Base-by-base conservation (phyloP, 2,888 invertebrate genomes). In the Geophilus truncorum region DNA sequence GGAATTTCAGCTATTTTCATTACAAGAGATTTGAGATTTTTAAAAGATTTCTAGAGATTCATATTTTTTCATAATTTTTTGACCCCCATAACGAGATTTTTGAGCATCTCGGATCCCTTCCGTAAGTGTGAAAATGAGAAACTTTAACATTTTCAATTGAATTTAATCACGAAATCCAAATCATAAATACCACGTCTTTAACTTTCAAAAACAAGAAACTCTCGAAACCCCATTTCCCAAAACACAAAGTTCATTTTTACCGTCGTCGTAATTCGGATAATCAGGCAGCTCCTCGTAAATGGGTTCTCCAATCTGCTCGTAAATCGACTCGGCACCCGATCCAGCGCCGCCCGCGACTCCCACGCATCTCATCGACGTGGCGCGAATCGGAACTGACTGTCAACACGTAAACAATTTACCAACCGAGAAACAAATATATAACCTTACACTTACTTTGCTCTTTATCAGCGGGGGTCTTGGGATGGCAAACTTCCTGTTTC, bases 281-380 rank as follows among this genome's bases (percentile, higher is more conserved):
- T 84, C 84, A 1, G 83, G 82, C 30, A 88, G 87, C 83, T 88
- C 88, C 81, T 88, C 93, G 85, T 93, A 93, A 85, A 93, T 93
- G 1, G 93, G 93, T 88, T 93, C 93, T 4, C 40, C 57, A 25
- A 82, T 82, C 78, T 81, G 82, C 32, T 82, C 82, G 30, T 82
- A 82, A 30, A 82, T 81, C 30, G 75, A 81, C 10, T 30, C 70
- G n/a, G 77, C 18, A 10, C 21, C 77, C 9, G 79, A 79, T 7
- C 34, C 77, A n/a, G 77, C 21, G 36, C 77, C 36, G 7, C 6
- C 80, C 7, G 7, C 77, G 10, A 36, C 36, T 23, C 21, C 36
- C 30, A 34, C 77, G 28, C 32, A n/a, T n/a, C 21, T 36, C 30
- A 21, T 9, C 10, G 30, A 32, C 10, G 76, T 10, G 10, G 36